These are phyloP conservation scores for Amphiprion ocellaris DNA, from an alignment of 2,113 vertebrate species.

Conservation along the genomic window DNA sequence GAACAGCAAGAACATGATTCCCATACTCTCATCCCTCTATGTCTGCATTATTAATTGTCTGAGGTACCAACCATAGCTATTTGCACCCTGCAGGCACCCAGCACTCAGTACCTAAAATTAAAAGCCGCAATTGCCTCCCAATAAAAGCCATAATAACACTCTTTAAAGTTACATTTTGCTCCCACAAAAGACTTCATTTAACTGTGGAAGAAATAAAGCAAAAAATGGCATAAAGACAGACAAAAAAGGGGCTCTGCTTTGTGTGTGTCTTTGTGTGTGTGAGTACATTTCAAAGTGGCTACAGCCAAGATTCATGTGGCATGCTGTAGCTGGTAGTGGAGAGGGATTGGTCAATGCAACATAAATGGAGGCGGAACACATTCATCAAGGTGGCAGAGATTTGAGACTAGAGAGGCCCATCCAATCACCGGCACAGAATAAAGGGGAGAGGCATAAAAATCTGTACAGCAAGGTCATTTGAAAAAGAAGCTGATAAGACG, in stretches of 20 bases:
- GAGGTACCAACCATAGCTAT: slow-evolving; percentile 64
- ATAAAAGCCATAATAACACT: slow-evolving; percentile 68
- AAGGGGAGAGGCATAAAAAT: slow-evolving; percentile 74
- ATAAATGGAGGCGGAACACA: slow-evolving; percentile 70
- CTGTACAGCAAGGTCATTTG: slow-evolving; percentile 78
- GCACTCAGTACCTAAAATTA: slow-evolving; percentile 71
- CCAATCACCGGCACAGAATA: slow-evolving; percentile 74
- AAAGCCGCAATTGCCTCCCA: slow-evolving; percentile 73
- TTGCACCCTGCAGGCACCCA: slow-evolving; percentile 69
- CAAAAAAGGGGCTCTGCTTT: neutral
- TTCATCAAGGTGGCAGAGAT: slow-evolving; percentile 76
- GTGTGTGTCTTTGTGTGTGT: neutral
- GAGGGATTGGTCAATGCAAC: slow-evolving; percentile 58
- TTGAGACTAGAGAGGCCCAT: slow-evolving; percentile 69
- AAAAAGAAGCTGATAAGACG: slow-evolving; percentile 79
- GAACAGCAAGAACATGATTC: slow-evolving; percentile 62
- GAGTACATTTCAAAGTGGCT: slow-evolving; percentile 14
- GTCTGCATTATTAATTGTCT: slow-evolving; percentile 81
- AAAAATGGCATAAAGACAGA: slow-evolving; percentile 1
- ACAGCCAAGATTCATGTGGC: slow-evolving; percentile 53
- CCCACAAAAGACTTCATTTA: slow-evolving; percentile 58
- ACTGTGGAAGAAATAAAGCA: slow-evolving; percentile 24
- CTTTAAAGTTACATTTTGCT: slow-evolving; percentile 66
- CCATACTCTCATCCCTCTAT: slow-evolving; percentile 54
- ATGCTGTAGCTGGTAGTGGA: slow-evolving; percentile 16